phyloP scores from a whole-genome alignment of 2,888 invertebrate species.

The Drosophila parthenogenetica region DNA sequence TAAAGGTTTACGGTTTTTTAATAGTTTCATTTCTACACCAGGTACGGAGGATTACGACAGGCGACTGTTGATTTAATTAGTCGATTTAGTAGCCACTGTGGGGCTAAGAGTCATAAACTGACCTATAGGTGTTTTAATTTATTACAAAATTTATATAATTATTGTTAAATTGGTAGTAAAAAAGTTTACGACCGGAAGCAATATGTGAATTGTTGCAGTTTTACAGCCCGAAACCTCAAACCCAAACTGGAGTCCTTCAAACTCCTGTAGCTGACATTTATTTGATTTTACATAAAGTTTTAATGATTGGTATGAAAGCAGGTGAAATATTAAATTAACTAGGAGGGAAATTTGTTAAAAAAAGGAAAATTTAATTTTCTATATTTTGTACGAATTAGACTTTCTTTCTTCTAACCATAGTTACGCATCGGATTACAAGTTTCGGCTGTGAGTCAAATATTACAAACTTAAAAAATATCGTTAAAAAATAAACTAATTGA shows the following conservation, averaged over 20 bases:
- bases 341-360: no score
- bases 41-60: slow-evolving; percentile 23
- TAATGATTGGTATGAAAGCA: neutral
- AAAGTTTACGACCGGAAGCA: slow-evolving; percentile 56
- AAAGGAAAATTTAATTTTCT: no score
- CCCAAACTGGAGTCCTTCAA: neutral
- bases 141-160: slow-evolving; percentile 49
- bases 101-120: slow-evolving; percentile 20
- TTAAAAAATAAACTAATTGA: no score
- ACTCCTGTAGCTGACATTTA: neutral
- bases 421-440: no score
- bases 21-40: slow-evolving; percentile 52
- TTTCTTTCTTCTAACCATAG: no score
- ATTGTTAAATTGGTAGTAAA: slow-evolving; percentile 53
- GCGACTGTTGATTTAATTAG: slow-evolving; percentile 67
- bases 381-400: no score
- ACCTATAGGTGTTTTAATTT: slow-evolving; percentile 52
- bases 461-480: no score
- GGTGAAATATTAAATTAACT: neutral
- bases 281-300: neutral
- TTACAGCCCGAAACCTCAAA: slow-evolving; percentile 24
- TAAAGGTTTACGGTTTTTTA: slow-evolving; percentile 64
- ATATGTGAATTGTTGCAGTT: slow-evolving; percentile 51
- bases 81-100: slow-evolving; percentile 59
- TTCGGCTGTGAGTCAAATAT: no score